Evolutionary conservation across 2,888 invertebrate species (phyloP), one percentile per base, ranked within the genome.

Genomic region (Eutolmus rufibarbis): DNA sequence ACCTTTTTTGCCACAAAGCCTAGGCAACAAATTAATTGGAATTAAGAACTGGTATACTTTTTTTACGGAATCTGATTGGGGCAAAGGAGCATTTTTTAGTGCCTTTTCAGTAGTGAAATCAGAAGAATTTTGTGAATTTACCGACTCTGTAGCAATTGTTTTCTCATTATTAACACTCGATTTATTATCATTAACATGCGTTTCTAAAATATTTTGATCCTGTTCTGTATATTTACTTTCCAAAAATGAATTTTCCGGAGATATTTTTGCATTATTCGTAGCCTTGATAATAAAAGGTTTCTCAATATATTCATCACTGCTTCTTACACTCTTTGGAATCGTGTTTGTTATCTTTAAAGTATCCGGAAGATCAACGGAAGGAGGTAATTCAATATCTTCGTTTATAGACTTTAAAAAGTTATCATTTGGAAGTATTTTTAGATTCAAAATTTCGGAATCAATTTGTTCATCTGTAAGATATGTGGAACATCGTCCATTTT

Each of bases 1-100:
- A 74, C 98, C 98, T 90, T 95, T 95, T 90, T 95, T 95, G 66
- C 98, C 98, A 92, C 98, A 98, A 89, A 98, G 94, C 87, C 96
- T 95, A 23, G 98, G 98, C 88, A 98, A 97, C 89, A 97, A 93
- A 87, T 94, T 93, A 91, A 95, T 95, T 74, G 96, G 95, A 91
- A 97, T 94, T 89, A 95, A 93, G 93, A 97, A 97, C 91, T 97
- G 92, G 89, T 93, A 93, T 12, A 90, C 90, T 90, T 91, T 91
- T 74, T 90, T 90, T 40, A 91, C 90, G 46, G 91, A 91, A 89
- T 92, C 91, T 46, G 92, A 91, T 66, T 92, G 91, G 87, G 92
- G 91, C 88, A 92, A 89, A 89, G 92, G 92, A 19, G 92, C 92
- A 12, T 92, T 92, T 89, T 92, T 92, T 85, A 92, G 92, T 4